Conservation (phyloP, 2,113 vertebrate genomes). For the Pao palembangensis region DNA sequence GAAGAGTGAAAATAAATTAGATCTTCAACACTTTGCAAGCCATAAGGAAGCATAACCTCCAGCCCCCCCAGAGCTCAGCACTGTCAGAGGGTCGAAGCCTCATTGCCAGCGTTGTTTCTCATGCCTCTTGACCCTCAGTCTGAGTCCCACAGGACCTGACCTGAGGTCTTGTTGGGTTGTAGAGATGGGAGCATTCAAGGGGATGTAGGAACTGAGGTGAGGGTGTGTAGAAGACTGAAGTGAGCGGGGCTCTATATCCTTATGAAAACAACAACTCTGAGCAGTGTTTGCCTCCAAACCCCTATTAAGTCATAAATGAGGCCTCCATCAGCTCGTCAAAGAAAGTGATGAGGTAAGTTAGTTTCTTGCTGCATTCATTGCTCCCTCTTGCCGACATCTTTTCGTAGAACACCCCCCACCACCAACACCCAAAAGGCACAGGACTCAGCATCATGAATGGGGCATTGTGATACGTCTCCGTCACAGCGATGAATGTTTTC, state of each 20-base stretch:
- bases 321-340: slow-evolving; percentile 46
- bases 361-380: slow-evolving; percentile 62
- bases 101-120: slow-evolving; percentile 42
- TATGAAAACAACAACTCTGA: slow-evolving; percentile 57
- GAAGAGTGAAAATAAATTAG: slow-evolving; percentile 30
- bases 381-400: slow-evolving; percentile 37
- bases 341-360: slow-evolving; percentile 51
- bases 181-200: slow-evolving; percentile 20
- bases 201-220: slow-evolving; percentile 30
- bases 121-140: slow-evolving; percentile 40
- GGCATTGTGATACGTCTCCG: slow-evolving; percentile 75
- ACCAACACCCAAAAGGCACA: slow-evolving; percentile 40
- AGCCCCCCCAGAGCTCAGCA: slow-evolving; percentile 34
- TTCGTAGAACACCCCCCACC: slow-evolving; percentile 30
- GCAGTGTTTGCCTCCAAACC: slow-evolving; percentile 46
- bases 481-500: slow-evolving; percentile 76
- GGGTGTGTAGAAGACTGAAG: slow-evolving; percentile 30
- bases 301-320: slow-evolving; percentile 46
- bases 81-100: slow-evolving; percentile 39
- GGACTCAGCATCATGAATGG: slow-evolving; percentile 73
- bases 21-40: slow-evolving; percentile 34
- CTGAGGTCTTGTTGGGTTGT: slow-evolving; percentile 41
- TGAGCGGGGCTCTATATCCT: slow-evolving; percentile 37
- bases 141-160: slow-evolving; percentile 47
- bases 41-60: slow-evolving; percentile 25